A percentile compares a stretch with the other conserved stretches of the same genome.
phyloP scores from a whole-genome alignment of 2,797 vertebrate genomes.

The Coregonus sp. region DNA sequence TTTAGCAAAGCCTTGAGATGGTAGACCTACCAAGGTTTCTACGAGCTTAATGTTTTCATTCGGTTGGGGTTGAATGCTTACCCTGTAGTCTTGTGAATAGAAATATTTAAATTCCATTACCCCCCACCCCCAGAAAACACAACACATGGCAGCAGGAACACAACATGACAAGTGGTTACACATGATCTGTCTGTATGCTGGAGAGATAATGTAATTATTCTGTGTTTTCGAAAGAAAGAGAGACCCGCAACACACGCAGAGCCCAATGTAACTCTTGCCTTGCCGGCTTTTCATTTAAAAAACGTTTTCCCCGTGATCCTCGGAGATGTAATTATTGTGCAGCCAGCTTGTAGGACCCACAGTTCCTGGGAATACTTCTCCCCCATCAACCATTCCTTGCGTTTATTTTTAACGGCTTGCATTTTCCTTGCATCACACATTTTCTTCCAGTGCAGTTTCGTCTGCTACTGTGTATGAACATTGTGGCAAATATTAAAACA shows the following conservation, averaged over 20 bases:
- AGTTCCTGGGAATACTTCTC: slow-evolving; percentile 63
- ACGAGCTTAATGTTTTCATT: slow-evolving; percentile 8
- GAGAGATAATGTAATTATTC: slow-evolving; percentile 64
- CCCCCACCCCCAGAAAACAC: slow-evolving; percentile 2
- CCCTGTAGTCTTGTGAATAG: neutral
- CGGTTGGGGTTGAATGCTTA: neutral
- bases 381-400: slow-evolving; percentile 57
- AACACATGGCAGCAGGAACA: slow-evolving; percentile 25
- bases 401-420: slow-evolving; percentile 63
- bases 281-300: slow-evolving; percentile 53
- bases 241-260: slow-evolving; percentile 52
- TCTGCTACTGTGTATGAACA: neutral
- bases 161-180: slow-evolving; percentile 30
- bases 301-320: slow-evolving; percentile 69
- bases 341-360: slow-evolving; percentile 72
- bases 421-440: slow-evolving; percentile 36
- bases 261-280: slow-evolving; percentile 57
- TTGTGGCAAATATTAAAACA: neutral
- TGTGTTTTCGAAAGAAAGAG: slow-evolving; percentile 59
- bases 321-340: slow-evolving; percentile 79
- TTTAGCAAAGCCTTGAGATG: neutral
- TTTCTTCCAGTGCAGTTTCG: slow-evolving; percentile 26
- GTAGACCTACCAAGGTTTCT: neutral
- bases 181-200: slow-evolving; percentile 55
- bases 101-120: slow-evolving; percentile 26